A percentile compares a stretch with the other conserved stretches of the same genome.
Conservation (phyloP, 2,113 vertebrate species). For the Peromyscus leucopus region DNA sequence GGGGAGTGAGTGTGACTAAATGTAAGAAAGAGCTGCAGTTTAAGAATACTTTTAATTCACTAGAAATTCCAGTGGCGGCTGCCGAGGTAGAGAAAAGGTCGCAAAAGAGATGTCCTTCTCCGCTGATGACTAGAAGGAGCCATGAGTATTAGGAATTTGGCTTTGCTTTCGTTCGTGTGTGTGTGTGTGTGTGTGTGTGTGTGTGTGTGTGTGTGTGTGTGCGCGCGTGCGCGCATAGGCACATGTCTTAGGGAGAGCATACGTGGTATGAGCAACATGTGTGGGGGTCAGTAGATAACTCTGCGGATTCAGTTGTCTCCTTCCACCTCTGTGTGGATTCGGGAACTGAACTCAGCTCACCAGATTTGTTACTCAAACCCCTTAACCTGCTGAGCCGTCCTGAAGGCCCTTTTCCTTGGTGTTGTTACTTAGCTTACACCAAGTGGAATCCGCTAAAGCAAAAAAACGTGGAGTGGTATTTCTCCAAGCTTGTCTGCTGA, state of each 20-base stretch:
- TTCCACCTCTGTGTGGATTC: background rate
- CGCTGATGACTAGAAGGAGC: background rate
- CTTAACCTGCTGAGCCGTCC: background rate
- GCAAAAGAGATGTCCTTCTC: background rate
- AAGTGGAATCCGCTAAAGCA: background rate
- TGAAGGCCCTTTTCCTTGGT: background rate
- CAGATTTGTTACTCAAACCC: background rate
- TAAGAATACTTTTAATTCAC: background rate
- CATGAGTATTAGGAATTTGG: background rate
- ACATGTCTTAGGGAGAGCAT: background rate
- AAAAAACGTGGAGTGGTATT: background rate
- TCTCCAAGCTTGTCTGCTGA: background rate
- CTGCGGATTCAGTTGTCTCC: background rate
- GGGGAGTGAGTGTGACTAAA: background rate
- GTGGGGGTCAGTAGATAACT: background rate
- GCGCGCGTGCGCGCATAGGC: background rate
- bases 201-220: background rate
- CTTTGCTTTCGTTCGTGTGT: background rate
- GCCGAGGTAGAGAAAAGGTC: no score
- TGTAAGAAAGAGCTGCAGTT: background rate
- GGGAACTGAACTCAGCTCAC: background rate
- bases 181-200: background rate
- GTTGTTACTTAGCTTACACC: background rate
- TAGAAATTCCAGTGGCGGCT: background rate
- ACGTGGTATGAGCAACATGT: no score